phyloP scores from a whole-genome alignment of 2,888 invertebrate species.

The Diploptera punctata region DNA sequence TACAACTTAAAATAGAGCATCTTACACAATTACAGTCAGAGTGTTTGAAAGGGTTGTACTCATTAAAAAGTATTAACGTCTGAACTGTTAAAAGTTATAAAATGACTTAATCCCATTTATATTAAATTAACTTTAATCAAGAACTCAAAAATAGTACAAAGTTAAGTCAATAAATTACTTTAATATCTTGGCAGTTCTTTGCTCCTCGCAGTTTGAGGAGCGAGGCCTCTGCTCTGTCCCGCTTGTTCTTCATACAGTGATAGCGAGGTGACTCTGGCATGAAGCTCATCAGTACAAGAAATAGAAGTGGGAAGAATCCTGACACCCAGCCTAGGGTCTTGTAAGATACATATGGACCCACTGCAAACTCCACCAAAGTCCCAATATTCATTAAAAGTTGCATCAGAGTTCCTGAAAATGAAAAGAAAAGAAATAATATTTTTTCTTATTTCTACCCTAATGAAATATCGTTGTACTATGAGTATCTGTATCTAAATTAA shows the following conservation, averaged over 20 bases:
- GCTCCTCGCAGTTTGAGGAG: slow-evolving; percentile 65
- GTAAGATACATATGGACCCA: slow-evolving; percentile 59
- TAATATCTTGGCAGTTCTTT: slow-evolving; percentile 65
- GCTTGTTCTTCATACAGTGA: slow-evolving; percentile 59
- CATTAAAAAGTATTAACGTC: too few relatives aligned
- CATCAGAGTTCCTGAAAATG: slow-evolving; percentile 5
- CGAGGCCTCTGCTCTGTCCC: slow-evolving; percentile 62
- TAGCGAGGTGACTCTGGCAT: slow-evolving; percentile 73
- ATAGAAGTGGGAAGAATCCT: slow-evolving; percentile 62
- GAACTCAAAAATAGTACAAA: too few relatives aligned
- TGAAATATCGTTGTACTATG: too few relatives aligned
- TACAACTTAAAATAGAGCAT: too few relatives aligned
- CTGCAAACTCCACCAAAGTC: slow-evolving; percentile 49
- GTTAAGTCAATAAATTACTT: too few relatives aligned
- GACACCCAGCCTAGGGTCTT: slow-evolving; percentile 60
- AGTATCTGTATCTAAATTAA: too few relatives aligned
- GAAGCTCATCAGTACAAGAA: slow-evolving; percentile 62
- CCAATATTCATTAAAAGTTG: slow-evolving; percentile 25
- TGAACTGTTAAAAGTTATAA: too few relatives aligned
- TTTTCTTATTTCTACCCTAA: too few relatives aligned
- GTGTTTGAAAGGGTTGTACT: too few relatives aligned
- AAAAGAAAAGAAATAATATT: not conserved
- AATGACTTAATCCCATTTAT: too few relatives aligned
- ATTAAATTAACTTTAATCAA: too few relatives aligned
- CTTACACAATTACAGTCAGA: too few relatives aligned